These are phyloP conservation scores for Drosophila tani DNA, from an alignment of 1,140 invertebrate genomes.

Conservation along the genomic window DNA sequence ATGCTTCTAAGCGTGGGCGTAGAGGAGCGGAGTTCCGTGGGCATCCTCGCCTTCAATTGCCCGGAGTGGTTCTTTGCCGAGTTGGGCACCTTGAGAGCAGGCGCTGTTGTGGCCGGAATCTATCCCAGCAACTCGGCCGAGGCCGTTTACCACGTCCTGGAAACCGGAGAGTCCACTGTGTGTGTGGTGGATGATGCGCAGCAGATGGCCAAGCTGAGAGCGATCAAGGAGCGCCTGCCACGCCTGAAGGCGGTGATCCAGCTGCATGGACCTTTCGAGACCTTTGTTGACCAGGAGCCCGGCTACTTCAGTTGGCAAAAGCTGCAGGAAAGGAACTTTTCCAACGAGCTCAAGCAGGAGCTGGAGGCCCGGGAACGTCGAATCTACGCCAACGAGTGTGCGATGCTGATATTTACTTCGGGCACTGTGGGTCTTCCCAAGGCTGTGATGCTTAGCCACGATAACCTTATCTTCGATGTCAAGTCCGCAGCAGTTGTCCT, in stretches of 20 bases:
- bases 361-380: conserved; percentile 86
- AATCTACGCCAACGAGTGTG: conserved; percentile 94
- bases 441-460: conserved; percentile 96
- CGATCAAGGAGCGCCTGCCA: conserved; percentile 89
- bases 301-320: conserved; percentile 90
- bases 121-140: conserved; percentile 96
- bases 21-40: conserved; percentile 91
- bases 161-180: conserved; percentile 91
- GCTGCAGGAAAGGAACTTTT: conserved; percentile 88
- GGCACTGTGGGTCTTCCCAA: conserved; percentile 96
- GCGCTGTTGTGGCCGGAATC: conserved; percentile 95
- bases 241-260: conserved; percentile 93
- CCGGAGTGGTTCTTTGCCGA: conserved; percentile 96
- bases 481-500: conserved; percentile 85
- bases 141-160: conserved; percentile 91
- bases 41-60: conserved; percentile 95
- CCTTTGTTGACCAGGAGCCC: conserved; percentile 62
- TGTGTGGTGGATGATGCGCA: conserved; percentile 94
- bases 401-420: conserved; percentile 96
- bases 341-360: conserved; percentile 83
- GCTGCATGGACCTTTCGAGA: conserved; percentile 88
- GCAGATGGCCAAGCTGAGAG: conserved; percentile 93
- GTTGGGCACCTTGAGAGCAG: conserved; percentile 94
- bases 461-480: conserved; percentile 91
- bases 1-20: conserved; percentile 94